These are phyloP conservation scores for Pipa parva DNA, from an alignment of 2,113 vertebrate genomes.

Conservation along the genomic window DNA sequence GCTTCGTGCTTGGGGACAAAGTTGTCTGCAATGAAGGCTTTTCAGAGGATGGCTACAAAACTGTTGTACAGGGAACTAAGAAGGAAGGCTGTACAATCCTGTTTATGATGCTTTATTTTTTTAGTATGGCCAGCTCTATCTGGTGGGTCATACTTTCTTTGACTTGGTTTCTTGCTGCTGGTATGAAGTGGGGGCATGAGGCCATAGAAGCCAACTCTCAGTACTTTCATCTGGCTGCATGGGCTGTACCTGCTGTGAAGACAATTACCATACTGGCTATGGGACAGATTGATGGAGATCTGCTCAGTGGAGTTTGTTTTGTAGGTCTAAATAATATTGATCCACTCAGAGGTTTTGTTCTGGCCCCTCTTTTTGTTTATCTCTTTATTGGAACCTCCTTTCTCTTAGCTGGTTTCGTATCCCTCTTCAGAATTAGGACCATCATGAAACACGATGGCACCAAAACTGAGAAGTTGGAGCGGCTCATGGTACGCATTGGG, in stretches of 20 bases:
- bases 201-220: conserved; percentile 96
- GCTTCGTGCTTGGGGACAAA: conserved; percentile 86
- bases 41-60: conserved; percentile 79
- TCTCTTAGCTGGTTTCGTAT: conserved; percentile 91
- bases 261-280: conserved; percentile 95
- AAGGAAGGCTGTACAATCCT: conserved; percentile 97
- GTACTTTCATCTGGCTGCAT: conserved; percentile 94
- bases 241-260: conserved; percentile 92
- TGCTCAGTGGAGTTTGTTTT: conserved; percentile 91
- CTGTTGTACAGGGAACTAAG: conserved; percentile 93
- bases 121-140: conserved; percentile 97
- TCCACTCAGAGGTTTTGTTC: conserved; percentile 85
- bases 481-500: conserved; percentile 93
- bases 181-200: conserved; percentile 98
- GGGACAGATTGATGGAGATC: conserved; percentile 91
- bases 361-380: conserved; percentile 94
- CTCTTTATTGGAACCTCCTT: conserved; percentile 96
- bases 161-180: conserved; percentile 95
- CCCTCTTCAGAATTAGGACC: conserved; percentile 92
- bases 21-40: conserved; percentile 91
- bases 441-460: conserved; percentile 98
- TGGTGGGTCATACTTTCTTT: conserved; percentile 98
- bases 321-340: conserved; percentile 89
- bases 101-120: conserved; percentile 98
- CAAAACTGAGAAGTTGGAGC: conserved; percentile 95